Evolutionary conservation across 2,113 vertebrate genomes (phyloP), one percentile per base, ranked within the genome.

Genomic region (Gallinago paraguaiae): DNA sequence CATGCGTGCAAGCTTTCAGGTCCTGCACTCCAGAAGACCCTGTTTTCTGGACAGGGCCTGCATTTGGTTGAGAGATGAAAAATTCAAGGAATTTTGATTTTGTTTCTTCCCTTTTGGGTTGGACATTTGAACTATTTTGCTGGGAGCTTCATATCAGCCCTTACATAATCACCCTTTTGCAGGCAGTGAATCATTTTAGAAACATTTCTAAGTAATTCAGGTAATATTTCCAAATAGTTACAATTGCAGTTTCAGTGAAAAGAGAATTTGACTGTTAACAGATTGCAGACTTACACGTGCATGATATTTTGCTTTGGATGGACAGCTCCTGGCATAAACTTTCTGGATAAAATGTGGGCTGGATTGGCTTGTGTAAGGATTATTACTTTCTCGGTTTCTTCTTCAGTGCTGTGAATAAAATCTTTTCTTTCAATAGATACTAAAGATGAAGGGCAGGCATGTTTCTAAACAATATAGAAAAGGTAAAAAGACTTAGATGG

Each of bases 21-120:
- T 4, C 19, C 6, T 86, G 10, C 2, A 10, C 8, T 78, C 75
- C 25, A 82, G 28, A 81, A 59, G 31, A 81, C 2, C 17, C 10
- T 77, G 7, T 37, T 68, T 85, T 59, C 43, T 57, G 37, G 19
- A 19, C 30, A 90, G 14, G 2, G 4, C 17, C 13, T 64, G 27
- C 1, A 2, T 59, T 72, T 33, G 0, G 12, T 4, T 1, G 10
- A 17, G 5, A 70, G 7, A 2, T 65, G 24, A 88, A 50, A 8
- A 53, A 27, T 53, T 60, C 10, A 11, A 56, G 8, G 23, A 0
- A 33, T 68, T 64, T 45, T 54, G 8, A 45, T 45, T 51, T 77
- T 70, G 8, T 64, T 75, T 82, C 20, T 85, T 79, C 8, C 27
- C 13, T 15, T 78, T 82, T 48, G 39, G 28, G 30, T 6, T 48